Evolutionary conservation across 2,797 vertebrate species (phyloP), one percentile per base, ranked within the genome.

Genomic region (Perdix hodgsoniae): DNA sequence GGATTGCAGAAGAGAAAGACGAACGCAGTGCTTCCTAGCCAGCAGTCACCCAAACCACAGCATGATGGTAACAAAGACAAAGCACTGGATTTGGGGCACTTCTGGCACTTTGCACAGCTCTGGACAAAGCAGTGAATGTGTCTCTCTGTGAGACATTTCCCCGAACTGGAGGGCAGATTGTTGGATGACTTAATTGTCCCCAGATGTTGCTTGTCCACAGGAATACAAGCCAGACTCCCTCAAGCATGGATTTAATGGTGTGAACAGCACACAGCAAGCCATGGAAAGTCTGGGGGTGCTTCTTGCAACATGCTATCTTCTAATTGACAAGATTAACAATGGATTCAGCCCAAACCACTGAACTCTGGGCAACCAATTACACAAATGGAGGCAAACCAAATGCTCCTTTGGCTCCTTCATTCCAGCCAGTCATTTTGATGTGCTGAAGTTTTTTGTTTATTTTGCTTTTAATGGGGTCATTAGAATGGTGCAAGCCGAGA

Each of bases 141-240:
- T 35, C 50, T 54, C 65, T 80, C 83, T 57, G 71, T 73, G 37
- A 57, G 78, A 70, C 40, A 27, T 49, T 67, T 84, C 57, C 57
- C 27, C 69, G 80, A 72, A 91, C 2, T 26, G 3, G 0, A 13
- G 31, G 61, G 27, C 40, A 86, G 66, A 65, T 80, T 67, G 83
- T 65, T 18, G 49, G 56, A 57, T 65, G 5, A 5, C 35, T 92
- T 90, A 78, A 92, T 83, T 88, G 66, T 66, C 35, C 54, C 56
- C 85, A 91, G 45, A 91, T 96, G 82, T 42, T 85, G 45, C 8
- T 86, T 83, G 89, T 60, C 76, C 59, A 33, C 50, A 54, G 31
- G 42, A 91, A 59, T 19, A 60, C 5, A 42, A 79, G 26, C 10
- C 88, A 22, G 7, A 61, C 10, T 3, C 61, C 40, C 72, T 57